Base-by-base conservation (phyloP, 37 sponge, comb jelly and placozoan species). In the Aplysina aerophoba region DNA sequence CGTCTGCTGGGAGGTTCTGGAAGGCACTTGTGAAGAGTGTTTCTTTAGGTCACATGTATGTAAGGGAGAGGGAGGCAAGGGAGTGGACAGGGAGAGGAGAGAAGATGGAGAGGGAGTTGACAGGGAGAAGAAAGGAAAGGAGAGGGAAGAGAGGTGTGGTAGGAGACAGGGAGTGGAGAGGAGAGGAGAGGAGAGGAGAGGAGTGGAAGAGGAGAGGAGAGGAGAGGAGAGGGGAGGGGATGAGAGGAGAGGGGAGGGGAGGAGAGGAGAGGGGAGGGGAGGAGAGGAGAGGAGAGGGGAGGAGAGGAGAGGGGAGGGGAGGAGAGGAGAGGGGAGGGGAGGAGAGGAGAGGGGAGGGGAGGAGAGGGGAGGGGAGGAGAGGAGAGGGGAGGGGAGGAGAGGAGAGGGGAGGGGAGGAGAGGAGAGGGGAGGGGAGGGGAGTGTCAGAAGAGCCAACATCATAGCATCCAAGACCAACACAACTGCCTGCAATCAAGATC, bases 1-100 rank as follows among this genome's bases (percentile, higher is more conserved):
- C 27, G 12, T 24, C 27, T 12, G 65, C 5, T 24, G 65, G 65
- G 11, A 84, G 73, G 81, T 24, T 53, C 78, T 75, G 78, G 25
- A 44, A 75, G 37, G 78, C 78, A 75, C 78, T 75, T 24, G 44
- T 75, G 78, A 79, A 89, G 81, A 89, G 75, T 30, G 84, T 59
- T 0, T 31, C 67, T 35, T 71, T 79, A 39, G 55, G n/a, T n/a
- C n/a, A n/a, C n/a, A n/a, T n/a, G n/a, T n/a, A n/a, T n/a, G n/a
- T n/a, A 15, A 40, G n/a, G 30, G 59, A 22, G 63, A 17, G 37
- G 24, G 38, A 17, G 34, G 39, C 15, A 74, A 39, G 8, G 19
- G 15, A 36, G 34, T 3, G n/a, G 50, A 8, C 3, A 8, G 8
- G 50, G 50, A 8, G 8, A 8, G 50, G 50, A 8, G 50, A 44